These are phyloP conservation scores for Epizoanthus illoricatus DNA, from an alignment of 92 coral and sea anemone genomes.

Conservation along the genomic window DNA sequence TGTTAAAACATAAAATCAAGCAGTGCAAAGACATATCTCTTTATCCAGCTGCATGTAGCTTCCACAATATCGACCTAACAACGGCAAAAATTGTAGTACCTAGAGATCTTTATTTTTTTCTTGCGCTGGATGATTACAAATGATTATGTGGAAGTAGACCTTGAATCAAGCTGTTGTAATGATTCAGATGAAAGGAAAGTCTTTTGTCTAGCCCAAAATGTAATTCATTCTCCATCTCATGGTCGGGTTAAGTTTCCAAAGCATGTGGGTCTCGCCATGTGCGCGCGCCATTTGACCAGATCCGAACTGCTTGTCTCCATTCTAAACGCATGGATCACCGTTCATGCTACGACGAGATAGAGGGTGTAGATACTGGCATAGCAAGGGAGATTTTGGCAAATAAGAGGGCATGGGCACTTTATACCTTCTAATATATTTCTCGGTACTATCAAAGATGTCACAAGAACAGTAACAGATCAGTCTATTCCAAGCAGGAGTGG, in stretches of 20 bases:
- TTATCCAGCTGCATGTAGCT: conserved; percentile 10
- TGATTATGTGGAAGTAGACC: conserved; percentile 34
- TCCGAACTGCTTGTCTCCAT: conserved; percentile 13
- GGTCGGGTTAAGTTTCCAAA: conserved; percentile 51
- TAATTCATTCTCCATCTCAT: conserved; percentile 25
- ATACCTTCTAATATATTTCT: too few relatives aligned
- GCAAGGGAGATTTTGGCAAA: conserved; percentile 5
- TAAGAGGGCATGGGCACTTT: not conserved
- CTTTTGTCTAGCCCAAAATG: conserved; percentile 33
- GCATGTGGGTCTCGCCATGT: conserved; percentile 37
- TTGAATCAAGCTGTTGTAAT: not conserved
- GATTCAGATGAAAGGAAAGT: not conserved
- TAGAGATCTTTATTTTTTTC: conserved; percentile 40
- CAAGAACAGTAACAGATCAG: too few relatives aligned
- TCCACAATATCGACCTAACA: conserved; percentile 30
- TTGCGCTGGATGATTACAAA: conserved; percentile 47
- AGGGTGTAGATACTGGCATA: conserved; percentile 20
- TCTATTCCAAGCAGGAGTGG: too few relatives aligned
- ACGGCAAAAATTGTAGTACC: conserved; percentile 42
- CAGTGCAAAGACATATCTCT: conserved; percentile 48
- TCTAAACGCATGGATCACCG: conserved; percentile 43
- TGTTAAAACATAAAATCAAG: conserved; percentile 36
- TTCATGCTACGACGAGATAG: conserved; percentile 38
- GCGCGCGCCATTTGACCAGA: too few relatives aligned
- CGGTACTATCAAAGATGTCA: too few relatives aligned